Evolutionary conservation across 2,888 invertebrate species (phyloP), one percentile per base, ranked within the genome.

Genomic region (Eledone cirrhosa): DNA sequence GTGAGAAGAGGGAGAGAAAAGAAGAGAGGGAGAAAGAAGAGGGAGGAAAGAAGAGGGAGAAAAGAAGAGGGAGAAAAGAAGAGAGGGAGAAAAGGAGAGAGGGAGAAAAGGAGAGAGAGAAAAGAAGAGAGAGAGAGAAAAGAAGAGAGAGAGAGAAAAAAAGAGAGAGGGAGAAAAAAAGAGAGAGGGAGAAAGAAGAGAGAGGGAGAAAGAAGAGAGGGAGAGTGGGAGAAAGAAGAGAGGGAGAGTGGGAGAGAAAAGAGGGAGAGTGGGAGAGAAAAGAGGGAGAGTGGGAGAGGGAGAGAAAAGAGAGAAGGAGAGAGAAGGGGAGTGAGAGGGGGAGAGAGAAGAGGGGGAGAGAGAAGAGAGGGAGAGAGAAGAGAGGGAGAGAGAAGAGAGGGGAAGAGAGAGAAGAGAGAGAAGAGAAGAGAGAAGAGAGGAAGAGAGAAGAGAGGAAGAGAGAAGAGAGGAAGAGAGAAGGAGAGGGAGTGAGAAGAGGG

Each of bases 11-110:
- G 16, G 53, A 47, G 14, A 41, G 33, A 77, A 27, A 69, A 41
- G 14, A 31, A 53, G 74, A 14, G 27, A 78, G 33, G 59, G 27
- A 75, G 27, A 78, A 41, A 59, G 29, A 5, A n/a, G 63, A 59
- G 78, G 24, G 78, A 59, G 72, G 31, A 78, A 41, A 69, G 24
- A 59, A 59, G 72, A 65, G 69, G 53, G 72, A n/a, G 31, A 72
- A 72, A 33, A 72, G 74, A 59, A 5, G 47, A 53, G 65, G 14
- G 27, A 22, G 33, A 33, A 22, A 29, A 75, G 33, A 41, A 31
- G 48, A 48, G 22, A 33, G 31, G 59, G 59, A 48, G 19, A 53
- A 63, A 65, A 65, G 29, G 19, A 22, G 59, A 47, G 48, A 33
- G 63, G 47, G 67, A 48, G 48, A 31, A 19, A n/a, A 47, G 11